Evolutionary conservation across 2,888 invertebrate genomes (phyloP), one percentile per base, ranked within the genome.

Genomic region (Zootermopsis nevadensis): DNA sequence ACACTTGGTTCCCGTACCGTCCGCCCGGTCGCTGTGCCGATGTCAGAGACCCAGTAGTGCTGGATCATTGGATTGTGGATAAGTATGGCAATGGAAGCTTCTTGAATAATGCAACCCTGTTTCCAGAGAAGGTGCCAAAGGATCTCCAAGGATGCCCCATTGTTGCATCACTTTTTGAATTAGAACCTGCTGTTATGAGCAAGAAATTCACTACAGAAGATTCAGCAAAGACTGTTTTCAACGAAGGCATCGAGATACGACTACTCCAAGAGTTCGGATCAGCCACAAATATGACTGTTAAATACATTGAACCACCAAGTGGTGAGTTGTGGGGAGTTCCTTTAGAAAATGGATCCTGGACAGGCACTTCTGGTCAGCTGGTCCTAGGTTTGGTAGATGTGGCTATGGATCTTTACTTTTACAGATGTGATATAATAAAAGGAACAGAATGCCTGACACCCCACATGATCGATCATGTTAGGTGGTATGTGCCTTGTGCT

Each of bases 401-500:
- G 30, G 60, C n/a, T 60, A 27, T 27, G 33, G 55, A 53, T 24
- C 31, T 48, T 1, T 55, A 33, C 31, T 55, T 77, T 48, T 77
- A 77, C 48, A 38, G 77, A 19, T 77, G 77, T 77, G 38, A 77
- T 19, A 30, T 77, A 31, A 33, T 55, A 6, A 31, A 31, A 10
- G 77, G 55, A 6, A 77, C 48, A 6, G 77, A 77, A 22, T 77
- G 55, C 10, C 30, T 42, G 12, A 53, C n/a, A 19, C 30, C 55
- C 31, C 42, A 77, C 31, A 15, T 77, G 22, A 31, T 77, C 27
- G 77, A 77, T 55, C 19, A 77, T 30, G 33, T 55, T 19, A 31
- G 53, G 22, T 77, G 77, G 77, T 77, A 31, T 31, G 77, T 77
- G 19, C 77, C 77, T 55, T 77, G 77, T 55, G 53, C 77, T 22